A percentile compares a stretch with the other conserved stretches of the same genome.
These are phyloP conservation scores for Lateolabrax maculatus DNA, from an alignment of 2,797 vertebrate species.

Conservation along the genomic window DNA sequence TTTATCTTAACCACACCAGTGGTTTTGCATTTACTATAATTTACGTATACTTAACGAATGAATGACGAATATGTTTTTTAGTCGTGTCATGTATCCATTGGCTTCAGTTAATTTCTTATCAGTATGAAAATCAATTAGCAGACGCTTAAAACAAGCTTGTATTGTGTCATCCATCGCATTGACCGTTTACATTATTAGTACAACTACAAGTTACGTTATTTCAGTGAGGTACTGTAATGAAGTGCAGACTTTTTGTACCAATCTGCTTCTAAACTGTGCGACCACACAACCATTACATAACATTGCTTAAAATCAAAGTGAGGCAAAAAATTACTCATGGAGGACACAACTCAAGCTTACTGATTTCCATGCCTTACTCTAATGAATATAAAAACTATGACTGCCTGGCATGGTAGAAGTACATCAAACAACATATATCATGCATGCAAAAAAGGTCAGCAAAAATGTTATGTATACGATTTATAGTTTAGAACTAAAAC, in stretches of 20 bases:
- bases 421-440: too few relatives aligned
- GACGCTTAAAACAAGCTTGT: neutral
- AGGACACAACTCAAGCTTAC: neutral
- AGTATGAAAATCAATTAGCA: neutral
- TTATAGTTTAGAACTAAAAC: too few relatives aligned
- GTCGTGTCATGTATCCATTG: neutral
- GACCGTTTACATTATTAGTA: neutral
- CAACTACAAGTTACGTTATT: neutral
- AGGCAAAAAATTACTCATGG: neutral
- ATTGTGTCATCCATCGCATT: neutral
- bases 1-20: neutral
- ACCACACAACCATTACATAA: neutral
- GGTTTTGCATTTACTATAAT: constrained; percentile 1
- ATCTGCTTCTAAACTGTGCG: neutral
- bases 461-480: too few relatives aligned
- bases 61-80: neutral
- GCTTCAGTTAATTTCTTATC: neutral
- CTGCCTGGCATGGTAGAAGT: neutral
- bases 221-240: neutral
- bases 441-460: too few relatives aligned
- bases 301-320: neutral
- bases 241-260: neutral
- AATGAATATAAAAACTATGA: neutral
- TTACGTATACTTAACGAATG: neutral
- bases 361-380: neutral